Base-by-base conservation (phyloP, 2,888 invertebrate genomes). In the Cataglyphis livida region DNA sequence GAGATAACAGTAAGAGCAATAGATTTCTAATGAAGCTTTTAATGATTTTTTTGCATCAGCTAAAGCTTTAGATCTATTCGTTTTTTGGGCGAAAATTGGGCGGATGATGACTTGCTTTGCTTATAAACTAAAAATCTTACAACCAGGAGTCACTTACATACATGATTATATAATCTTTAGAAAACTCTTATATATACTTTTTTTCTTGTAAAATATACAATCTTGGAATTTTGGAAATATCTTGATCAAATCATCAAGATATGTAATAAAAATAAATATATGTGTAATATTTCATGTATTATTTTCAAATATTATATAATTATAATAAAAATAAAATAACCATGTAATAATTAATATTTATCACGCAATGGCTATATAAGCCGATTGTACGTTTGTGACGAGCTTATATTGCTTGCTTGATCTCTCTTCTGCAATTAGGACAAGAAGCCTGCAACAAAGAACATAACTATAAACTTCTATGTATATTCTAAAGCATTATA, bases 361-460 rank as follows among this genome's bases (percentile, higher is more conserved):
- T n/a, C 35, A 51, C 51, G 51, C 51, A 54, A 65, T n/a, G 38
- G 35, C 12, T 25, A 10, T 76, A 65, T 0, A 76, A 75, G 65
- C 54, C 12, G n/a, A 54, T 76, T 32, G 25, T 25, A 35, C n/a
- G 15, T 18, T 3, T 38, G 5, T n/a, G 38, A 59, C 4, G 6
- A 68, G 48, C 48, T 61, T 79, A 79, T 25, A 44, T 57, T 12
- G 21, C 18, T 7, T 44, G 12, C 12, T 7, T 41, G 41, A 78
- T 59, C 12, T 44, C 21, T 59, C 59, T 61, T 79, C 78, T 79
- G 59, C 78, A 79, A 70, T 79, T 79, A 61, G 78, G 78, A 9
- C 78, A 79, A 61, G 32, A 6, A n/a, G 78, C 78, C 78, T 79
- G 71, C 18, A 79, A 79, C 59, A 79, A 79, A 70, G 15, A 70